Conservation (phyloP, 2,113 vertebrate species). For the Sapajus apella region DNA sequence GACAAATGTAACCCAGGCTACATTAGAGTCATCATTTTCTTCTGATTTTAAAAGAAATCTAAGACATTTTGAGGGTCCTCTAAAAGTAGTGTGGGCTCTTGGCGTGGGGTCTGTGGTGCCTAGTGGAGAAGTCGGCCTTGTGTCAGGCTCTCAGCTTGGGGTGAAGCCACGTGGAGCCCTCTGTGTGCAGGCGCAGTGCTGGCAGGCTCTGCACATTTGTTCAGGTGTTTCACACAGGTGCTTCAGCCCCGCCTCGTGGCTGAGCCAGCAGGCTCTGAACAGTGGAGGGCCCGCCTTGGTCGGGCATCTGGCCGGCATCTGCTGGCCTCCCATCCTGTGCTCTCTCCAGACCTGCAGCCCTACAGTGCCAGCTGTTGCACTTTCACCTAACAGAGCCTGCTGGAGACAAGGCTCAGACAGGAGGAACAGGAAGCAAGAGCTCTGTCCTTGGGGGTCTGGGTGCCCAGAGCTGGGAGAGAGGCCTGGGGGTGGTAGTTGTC, state of each 20-base stretch:
- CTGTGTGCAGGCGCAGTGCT: no score
- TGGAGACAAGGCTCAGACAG: fast-evolving
- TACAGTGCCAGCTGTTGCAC: background rate
- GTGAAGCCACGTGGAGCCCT: no score
- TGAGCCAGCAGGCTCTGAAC: background rate
- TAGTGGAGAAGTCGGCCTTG: background rate
- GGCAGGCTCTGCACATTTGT: fast-evolving
- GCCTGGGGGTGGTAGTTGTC: background rate
- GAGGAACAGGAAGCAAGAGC: background rate
- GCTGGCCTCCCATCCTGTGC: background rate
- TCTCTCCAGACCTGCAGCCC: background rate
- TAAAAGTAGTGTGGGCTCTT: background rate
- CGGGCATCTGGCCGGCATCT: fast-evolving
- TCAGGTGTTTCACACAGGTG: no score
- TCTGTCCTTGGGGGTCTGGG: fast-evolving
- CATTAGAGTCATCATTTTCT: background rate
- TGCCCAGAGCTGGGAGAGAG: background rate
- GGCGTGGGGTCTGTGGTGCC: background rate
- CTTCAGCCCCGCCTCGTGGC: background rate
- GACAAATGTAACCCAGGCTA: background rate
- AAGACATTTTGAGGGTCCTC: background rate
- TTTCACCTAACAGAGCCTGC: no score
- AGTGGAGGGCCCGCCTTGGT: no score
- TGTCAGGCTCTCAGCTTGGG: fast-evolving
- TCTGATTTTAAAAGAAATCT: background rate